Evolutionary conservation across 35 echinoderm and acorn worm species (phyloP), one percentile per base, ranked within the genome.

Genomic region (Strongylocentrotus purpuratus): DNA sequence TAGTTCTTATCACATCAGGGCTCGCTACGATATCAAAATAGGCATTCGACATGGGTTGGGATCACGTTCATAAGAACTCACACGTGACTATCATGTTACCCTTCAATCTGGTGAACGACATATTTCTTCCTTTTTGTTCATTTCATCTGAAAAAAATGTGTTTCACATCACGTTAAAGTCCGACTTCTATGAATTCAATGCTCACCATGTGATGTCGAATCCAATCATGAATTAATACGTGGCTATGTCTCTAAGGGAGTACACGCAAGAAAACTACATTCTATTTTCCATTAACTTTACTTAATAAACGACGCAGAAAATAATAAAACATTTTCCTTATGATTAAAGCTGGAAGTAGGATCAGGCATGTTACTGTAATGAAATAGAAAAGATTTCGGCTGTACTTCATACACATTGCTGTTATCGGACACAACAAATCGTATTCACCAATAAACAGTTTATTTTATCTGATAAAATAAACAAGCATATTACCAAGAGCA

Each of bases 71-170:
- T 28, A 22, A 78, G 20, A 78, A 78, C 65, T 78, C 65, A 78
- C 65, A 78, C 65, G 65, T 78, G 65, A 78, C 65, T 78, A 78
- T 78, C 65, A 78, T 78, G 65, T 78, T 78, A 78, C 65, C 0
- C 65, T 78, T 78, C 65, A 78, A 78, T 78, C 65, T 78, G 65
- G 65, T n/a, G 65, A 31, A n/a, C 65, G n/a, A 78, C 65, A 78
- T 78, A 78, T 78, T 78, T 78, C 65, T 78, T n/a, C 25, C 65
- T 78, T 59, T 59, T 59, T 78, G 20, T 78, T 78, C 65, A 78
- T n/a, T 78, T 1, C 28, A 78, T 78, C 25, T n/a, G 7, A 1
- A 78, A 78, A 71, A 78, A 78, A 78, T 78, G 65, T 78, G 65
- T 78, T 78, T 78, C 28, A 78, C 65, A 78, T 78, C 65, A 78